Evolutionary conservation across 2,888 invertebrate genomes (phyloP), one percentile per base, ranked within the genome.

Genomic region (Heteromurus nitidus): DNA sequence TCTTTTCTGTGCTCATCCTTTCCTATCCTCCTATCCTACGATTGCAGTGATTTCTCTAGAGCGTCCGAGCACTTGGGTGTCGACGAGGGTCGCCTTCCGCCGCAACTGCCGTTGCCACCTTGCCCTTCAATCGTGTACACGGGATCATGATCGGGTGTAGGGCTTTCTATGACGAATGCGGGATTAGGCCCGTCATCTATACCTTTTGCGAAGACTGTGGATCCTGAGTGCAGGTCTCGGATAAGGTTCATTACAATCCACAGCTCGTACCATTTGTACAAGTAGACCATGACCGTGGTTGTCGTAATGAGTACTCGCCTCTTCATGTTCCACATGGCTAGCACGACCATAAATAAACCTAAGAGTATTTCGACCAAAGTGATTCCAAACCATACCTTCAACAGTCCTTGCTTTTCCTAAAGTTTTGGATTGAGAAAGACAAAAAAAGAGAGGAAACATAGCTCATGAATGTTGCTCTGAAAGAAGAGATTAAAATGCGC

Each of bases 241-340:
- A 80, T 83, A 0, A 83, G 68, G 42, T 77, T 64, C 11, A 74
- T 28, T 16, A 85, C 80, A 9, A 87, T 84, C 87, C 87, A 87
- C 16, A 87, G 77, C 76, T 85, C 85, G 53, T 87, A 87, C 85
- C 86, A 85, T 75, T 86, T 85, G 70, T 86, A 86, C 22, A 85
- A 68, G 58, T 86, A 85, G 36, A 80, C 85, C 80, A 86, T 85
- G 60, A 85, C 36, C n/a, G 77, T 36, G 28, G 77, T 72, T 22
- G 80, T 74, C 22, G 75, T 60, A 42, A 76, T 74, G 44, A 77
- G 67, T 13, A 75, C 70, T 2, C 77, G 68, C 2, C 79, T 31
- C 30, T 77, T 69, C 26, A 83, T 26, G 58, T 77, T 76, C 73
- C 80, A 69, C 53, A 85, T n/a, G 50, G 81, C 80, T 2, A 83